These are phyloP conservation scores for Drosophila quinaria DNA, from an alignment of 2,888 invertebrate genomes.

Conservation along the genomic window DNA sequence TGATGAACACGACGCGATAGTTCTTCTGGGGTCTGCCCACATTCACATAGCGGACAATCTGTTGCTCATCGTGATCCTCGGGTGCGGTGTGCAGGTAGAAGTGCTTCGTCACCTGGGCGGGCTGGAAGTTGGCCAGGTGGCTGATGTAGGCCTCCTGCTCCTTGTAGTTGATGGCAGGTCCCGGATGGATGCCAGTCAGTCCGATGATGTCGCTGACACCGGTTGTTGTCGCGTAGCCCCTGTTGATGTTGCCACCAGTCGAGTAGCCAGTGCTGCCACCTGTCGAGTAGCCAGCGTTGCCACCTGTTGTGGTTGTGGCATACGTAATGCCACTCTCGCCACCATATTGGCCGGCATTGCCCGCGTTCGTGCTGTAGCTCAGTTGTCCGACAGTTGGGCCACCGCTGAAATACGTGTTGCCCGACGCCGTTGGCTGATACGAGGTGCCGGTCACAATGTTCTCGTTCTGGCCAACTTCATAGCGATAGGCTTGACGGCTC, in stretches of 20 bases:
- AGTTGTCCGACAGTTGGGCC: slow-evolving; percentile 64
- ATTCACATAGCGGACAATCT: slow-evolving; percentile 82
- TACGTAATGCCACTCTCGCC: background rate
- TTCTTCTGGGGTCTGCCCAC: slow-evolving; percentile 83
- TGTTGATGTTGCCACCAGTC: slow-evolving; percentile 16
- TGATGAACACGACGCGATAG: slow-evolving; percentile 84
- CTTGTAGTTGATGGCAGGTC: slow-evolving; percentile 64
- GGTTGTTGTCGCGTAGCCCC: background rate
- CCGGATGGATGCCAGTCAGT: slow-evolving; percentile 54
- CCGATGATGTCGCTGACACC: slow-evolving; percentile 54
- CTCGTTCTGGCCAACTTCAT: slow-evolving; percentile 69
- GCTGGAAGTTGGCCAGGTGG: slow-evolving; percentile 72
- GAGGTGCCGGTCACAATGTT: slow-evolving; percentile 50
- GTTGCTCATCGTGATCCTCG: slow-evolving; percentile 83
- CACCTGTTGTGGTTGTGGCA: slow-evolving; percentile 6
- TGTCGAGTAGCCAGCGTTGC: slow-evolving; percentile 5
- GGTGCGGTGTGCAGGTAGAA: slow-evolving; percentile 85
- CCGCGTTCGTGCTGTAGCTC: background rate
- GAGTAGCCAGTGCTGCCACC: slow-evolving; percentile 31
- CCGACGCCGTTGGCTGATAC: slow-evolving; percentile 73
- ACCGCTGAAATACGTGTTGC: slow-evolving; percentile 62
- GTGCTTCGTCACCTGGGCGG: slow-evolving; percentile 82
- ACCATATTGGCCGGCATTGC: background rate
- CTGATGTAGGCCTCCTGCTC: slow-evolving; percentile 70
- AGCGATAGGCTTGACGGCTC: slow-evolving; percentile 78